phyloP scores from a whole-genome alignment of 2,113 vertebrate species.

The Scomber colias region DNA sequence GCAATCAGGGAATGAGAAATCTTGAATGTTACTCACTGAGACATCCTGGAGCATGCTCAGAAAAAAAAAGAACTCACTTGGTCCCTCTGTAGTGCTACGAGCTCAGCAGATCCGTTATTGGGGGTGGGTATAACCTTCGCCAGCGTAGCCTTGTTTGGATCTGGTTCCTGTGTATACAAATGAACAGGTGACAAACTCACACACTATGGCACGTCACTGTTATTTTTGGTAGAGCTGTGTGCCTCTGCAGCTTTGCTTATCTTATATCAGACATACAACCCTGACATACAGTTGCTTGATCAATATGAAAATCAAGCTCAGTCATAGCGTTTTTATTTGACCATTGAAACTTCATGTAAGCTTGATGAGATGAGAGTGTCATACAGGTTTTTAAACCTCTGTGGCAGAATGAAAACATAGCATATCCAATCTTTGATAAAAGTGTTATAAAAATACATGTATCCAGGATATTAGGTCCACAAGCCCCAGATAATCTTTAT shows the following conservation, averaged over 20 bases:
- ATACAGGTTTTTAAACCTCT: no score
- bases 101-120: slow-evolving; percentile 94
- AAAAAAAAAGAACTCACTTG: slow-evolving; percentile 82
- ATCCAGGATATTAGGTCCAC: not conserved
- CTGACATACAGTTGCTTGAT: not conserved
- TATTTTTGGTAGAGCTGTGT: slow-evolving; percentile 19
- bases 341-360: no score
- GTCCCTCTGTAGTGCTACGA: slow-evolving; percentile 91
- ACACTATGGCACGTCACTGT: slow-evolving; percentile 20
- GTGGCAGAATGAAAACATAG: not conserved
- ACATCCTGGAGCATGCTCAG: not conserved
- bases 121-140: slow-evolving; percentile 95
- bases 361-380: no score
- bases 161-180: slow-evolving; percentile 85
- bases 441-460: not conserved
- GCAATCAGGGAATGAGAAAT: not conserved
- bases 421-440: not conserved
- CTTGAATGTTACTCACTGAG: not conserved
- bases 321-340: not conserved
- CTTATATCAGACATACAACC: not conserved
- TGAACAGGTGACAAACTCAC: slow-evolving; percentile 54
- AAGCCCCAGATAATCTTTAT: no score
- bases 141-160: slow-evolving; percentile 88
- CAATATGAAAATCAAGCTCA: slow-evolving; percentile 2
- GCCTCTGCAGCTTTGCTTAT: not conserved